phyloP scores from a whole-genome alignment of 2,888 invertebrate species.

The Leptinotarsa rubiginosa region DNA sequence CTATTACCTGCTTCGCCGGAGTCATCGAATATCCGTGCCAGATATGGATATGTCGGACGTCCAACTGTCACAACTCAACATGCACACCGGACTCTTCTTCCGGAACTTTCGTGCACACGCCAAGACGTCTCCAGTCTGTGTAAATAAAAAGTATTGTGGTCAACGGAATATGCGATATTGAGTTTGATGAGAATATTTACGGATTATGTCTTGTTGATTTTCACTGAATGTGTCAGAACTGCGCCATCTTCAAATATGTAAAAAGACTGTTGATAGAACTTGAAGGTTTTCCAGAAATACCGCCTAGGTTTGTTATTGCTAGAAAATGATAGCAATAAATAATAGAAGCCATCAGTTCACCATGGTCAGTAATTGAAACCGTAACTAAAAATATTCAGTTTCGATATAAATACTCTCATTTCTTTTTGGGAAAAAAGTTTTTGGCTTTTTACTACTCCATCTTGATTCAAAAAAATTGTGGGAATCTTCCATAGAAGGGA shows the following conservation, averaged over 20 bases:
- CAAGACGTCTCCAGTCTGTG: constrained; percentile 19
- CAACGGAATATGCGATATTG: background rate
- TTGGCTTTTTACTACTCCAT: too few species aligned
- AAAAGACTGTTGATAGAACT: too few species aligned
- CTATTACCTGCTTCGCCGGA: constrained; percentile 40
- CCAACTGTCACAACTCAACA: constrained; percentile 23
- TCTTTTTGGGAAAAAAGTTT: too few species aligned
- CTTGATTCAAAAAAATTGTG: too few species aligned
- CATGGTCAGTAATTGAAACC: too few species aligned
- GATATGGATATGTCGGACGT: constrained; percentile 37
- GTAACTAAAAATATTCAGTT: too few species aligned
- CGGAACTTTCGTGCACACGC: constrained; percentile 8
- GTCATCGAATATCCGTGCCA: constrained; percentile 40
- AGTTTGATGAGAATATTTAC: background rate
- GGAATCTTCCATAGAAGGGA: too few species aligned
- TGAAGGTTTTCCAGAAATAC: too few species aligned
- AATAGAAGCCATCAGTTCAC: too few species aligned
- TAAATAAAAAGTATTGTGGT: constrained; percentile 14
- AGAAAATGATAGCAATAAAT: too few species aligned
- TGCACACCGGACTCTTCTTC: constrained; percentile 7
- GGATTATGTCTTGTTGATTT: background rate
- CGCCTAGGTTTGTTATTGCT: too few species aligned
- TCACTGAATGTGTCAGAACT: background rate
- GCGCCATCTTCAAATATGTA: background rate
- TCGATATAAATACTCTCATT: too few species aligned